Base-by-base conservation (phyloP, 2,888 invertebrate species). In the Lamellibrachia columna region DNA sequence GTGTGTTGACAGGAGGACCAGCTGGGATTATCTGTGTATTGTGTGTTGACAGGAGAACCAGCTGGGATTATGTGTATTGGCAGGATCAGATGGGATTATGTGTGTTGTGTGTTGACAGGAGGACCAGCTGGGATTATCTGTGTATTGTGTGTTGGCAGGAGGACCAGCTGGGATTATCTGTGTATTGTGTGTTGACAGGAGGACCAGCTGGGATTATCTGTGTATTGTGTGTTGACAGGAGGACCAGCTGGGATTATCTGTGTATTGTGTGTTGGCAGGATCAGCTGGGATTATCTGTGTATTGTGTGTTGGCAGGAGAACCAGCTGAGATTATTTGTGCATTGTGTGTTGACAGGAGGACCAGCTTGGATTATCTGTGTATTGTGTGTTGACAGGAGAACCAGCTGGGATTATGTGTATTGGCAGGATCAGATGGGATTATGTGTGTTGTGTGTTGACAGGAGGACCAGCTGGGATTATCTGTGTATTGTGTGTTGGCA, bases 401-500 rank as follows among this genome's bases (percentile, higher is more conserved):
- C 15, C 15, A 58, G 8, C 8, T 75, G 4, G 53, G 52, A 91
- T 40, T 52, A 52, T 91, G 90, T 90, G n/a, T 91, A 22, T 60
- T 93, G 94, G 22, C 94, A 96, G 96, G 96, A 97, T 93, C 97
- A 97, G 94, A 95, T 97, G 91, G 97, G 97, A 1, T 40, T 40
- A 40, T 11, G 15, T 58, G 11, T 58, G 9, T 7, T 55, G 55
- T 55, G 55, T 55, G 55, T 55, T 55, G 55, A 9, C 55, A 55
- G 28, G 8, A 28, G 40, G 40, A 40, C 28, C 40, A 52, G 11
- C 40, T 40, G 9, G 40, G 15, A 58, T 58, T 15, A 11, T 8
- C 7, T 55, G 55, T 55, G 55, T 55, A 9, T 55, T n/a, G n/a
- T 55, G 55, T 40, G 40, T 40, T 40, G 40, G 1, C 40, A 40